Evolutionary conservation across 2,797 vertebrate species (phyloP).

Genomic region (Onychomys arenicola): DNA sequence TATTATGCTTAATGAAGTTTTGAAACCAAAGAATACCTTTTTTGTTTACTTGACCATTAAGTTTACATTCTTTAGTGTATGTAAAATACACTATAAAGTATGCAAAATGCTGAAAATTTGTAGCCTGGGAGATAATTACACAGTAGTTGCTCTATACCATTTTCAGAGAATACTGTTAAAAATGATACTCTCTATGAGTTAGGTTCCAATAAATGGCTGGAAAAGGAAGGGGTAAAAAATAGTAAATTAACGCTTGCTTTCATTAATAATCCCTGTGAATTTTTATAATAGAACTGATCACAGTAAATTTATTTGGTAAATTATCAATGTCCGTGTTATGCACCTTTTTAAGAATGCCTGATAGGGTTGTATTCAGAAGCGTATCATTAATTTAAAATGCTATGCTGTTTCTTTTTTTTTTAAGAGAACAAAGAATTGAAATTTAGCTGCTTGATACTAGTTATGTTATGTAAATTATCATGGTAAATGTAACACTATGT

Average conservation of each 20-base stretch:
- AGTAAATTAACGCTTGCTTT: slow-evolving; percentile 82
- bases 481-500: slow-evolving; percentile 72
- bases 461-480: slow-evolving; percentile 81
- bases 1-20: slow-evolving; percentile 75
- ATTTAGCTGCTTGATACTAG: slow-evolving; percentile 76
- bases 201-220: slow-evolving; percentile 74
- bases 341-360: slow-evolving; percentile 74
- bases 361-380: slow-evolving; percentile 75
- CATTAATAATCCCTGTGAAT: slow-evolving; percentile 81
- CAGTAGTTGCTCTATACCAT: slow-evolving; percentile 66
- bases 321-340: slow-evolving; percentile 64
- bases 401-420: slow-evolving; percentile 83
- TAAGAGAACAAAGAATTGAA: slow-evolving; percentile 79
- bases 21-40: slow-evolving; percentile 78
- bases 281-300: slow-evolving; percentile 81
- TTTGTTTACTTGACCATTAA: slow-evolving; percentile 78
- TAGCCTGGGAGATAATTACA: slow-evolving; percentile 77
- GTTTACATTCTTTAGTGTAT: slow-evolving; percentile 70
- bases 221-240: slow-evolving; percentile 66
- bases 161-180: slow-evolving; percentile 78
- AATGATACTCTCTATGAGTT: slow-evolving; percentile 72
- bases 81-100: slow-evolving; percentile 70
- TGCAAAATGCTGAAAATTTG: slow-evolving; percentile 68
- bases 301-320: slow-evolving; percentile 82
- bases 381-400: slow-evolving; percentile 76